Evolutionary conservation across 2,888 invertebrate genomes (phyloP), one percentile per base, ranked within the genome.

Genomic region (Lordiphosa andalusiaca): DNA sequence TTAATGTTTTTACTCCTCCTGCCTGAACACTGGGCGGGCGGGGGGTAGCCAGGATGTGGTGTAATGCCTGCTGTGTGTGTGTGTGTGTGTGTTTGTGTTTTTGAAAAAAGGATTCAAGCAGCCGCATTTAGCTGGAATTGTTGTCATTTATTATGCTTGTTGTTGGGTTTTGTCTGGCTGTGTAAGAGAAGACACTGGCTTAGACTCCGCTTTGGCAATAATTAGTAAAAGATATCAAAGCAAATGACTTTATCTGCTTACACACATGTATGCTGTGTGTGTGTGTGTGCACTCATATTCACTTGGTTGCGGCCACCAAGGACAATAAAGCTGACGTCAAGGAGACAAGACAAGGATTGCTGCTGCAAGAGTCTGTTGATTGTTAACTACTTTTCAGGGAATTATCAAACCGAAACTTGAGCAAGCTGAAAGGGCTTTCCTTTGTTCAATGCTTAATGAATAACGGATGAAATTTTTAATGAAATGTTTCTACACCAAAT

Each of bases 141-240:
- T 80, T 80, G 77, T 69, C 74, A 83, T 83, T 80, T 83, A 69
- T 80, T 73, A 74, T 80, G 72, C 76, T 68, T 74, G 65, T 67
- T 77, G 71, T 64, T 73, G 69, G 52, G 53, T 44, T 44, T 30
- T 30, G 30, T 30, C 30, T 30, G 30, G 30, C 30, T 30, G 30
- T 30, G 30, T 30, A 30, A 30, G 30, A 3, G 33, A 54, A 54
- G 47, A 56, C 39, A 23, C 56, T 49, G 54, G 77, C 81, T 83
- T 83, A 83, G 81, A 61, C 60, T 64, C 51, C 54, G 75, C 72
- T 75, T 78, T 80, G 75, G 72, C 66, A 81, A 81, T 81, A 84
- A 81, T 81, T 81, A 81, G 82, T 75, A 72, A 73, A 72, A 76
- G 84, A 81, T 81, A 84, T 81, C 84, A 84, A 84, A 84, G 84